Base-by-base conservation (phyloP, 2,113 vertebrate species). In the Merops nubicus region DNA sequence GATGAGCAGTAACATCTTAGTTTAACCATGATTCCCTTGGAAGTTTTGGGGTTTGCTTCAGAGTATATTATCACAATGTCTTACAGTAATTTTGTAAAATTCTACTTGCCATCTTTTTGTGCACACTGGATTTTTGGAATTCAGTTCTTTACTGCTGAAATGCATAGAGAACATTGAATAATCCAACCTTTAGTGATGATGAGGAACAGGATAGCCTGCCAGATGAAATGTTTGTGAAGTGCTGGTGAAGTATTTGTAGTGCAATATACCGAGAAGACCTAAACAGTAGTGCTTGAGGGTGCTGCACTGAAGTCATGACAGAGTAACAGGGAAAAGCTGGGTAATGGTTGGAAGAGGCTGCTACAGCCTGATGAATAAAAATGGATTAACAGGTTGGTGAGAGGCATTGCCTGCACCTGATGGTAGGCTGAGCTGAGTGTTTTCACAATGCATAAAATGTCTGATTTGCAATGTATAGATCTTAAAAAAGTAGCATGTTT, bases 101-200 rank as follows among this genome's bases (percentile, higher is more conserved):
- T 68, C n/a, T 64, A 18, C 14, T 78, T 74, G 40, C 23, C 2
- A 18, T 15, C 28, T 83, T 82, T 78, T 45, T 56, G 17, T 42
- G n/a, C 28, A 13, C 0, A 0, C 13, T 62, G 38, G 8, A 1
- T 48, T 84, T 69, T 45, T 60, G 0, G 8, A 79, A 73, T 22
- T 57, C 20, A 15, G 0, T 77, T 85, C 48, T 62, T 65, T 77
- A 76, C 14, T 34, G 31, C 42, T 77, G 45, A 67, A 90, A 36
- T 57, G 81, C 18, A 8, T 18, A 9, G 33, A 83, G 19, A 22
- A 15, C 0, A 0, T 6, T 59, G 22, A 87, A 40, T 85, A 81
- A 72, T 68, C 11, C 23, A 53, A 15, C n/a, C 42, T 76, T 34
- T 40, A 77, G 8, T 59, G 25, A 8, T 86, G 38, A 9, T 77